phyloP scores from a whole-genome alignment of 37 sponge, comb jelly and placozoan species.

The Theonella swinhoei region DNA sequence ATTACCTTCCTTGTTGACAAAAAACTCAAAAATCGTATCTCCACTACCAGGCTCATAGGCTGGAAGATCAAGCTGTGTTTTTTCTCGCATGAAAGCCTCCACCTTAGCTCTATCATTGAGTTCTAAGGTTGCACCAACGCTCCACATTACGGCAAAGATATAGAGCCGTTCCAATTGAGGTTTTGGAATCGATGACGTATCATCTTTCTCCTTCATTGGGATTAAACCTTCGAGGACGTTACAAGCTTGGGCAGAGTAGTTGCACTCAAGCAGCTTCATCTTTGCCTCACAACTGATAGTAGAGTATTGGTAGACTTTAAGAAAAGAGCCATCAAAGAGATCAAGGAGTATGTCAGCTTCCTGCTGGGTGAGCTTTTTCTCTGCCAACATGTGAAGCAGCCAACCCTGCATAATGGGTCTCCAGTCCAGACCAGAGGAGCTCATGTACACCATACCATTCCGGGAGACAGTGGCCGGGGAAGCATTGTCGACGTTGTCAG shows the following conservation, averaged over 20 bases:
- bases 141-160: slow-evolving; percentile 98
- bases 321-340: slow-evolving; percentile 84
- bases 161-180: slow-evolving; percentile 86
- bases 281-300: slow-evolving; percentile 72
- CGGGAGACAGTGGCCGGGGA: slow-evolving; percentile 99
- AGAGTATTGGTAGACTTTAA: slow-evolving; percentile 72
- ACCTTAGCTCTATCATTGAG: slow-evolving; percentile 91
- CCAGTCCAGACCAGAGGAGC: slow-evolving; percentile 97
- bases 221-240: slow-evolving; percentile 89
- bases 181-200: slow-evolving; percentile 59
- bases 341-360: slow-evolving; percentile 71
- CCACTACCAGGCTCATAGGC: slow-evolving; percentile 49
- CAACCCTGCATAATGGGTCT: slow-evolving; percentile 89
- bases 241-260: slow-evolving; percentile 86
- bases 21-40: slow-evolving; percentile 98
- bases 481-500: slow-evolving; percentile 99
- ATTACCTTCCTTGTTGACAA: slow-evolving; percentile 74
- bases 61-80: slow-evolving; percentile 80
- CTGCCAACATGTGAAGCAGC: slow-evolving; percentile 68
- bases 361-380: slow-evolving; percentile 72
- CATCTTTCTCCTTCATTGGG: slow-evolving; percentile 69
- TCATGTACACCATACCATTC: slow-evolving; percentile 99
- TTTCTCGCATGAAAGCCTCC: slow-evolving; percentile 88
- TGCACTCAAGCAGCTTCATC: slow-evolving; percentile 95
- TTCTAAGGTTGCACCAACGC: slow-evolving; percentile 94